These are phyloP conservation scores for Ochotona curzoniae DNA, from an alignment of 2,113 vertebrate genomes.

Conservation along the genomic window DNA sequence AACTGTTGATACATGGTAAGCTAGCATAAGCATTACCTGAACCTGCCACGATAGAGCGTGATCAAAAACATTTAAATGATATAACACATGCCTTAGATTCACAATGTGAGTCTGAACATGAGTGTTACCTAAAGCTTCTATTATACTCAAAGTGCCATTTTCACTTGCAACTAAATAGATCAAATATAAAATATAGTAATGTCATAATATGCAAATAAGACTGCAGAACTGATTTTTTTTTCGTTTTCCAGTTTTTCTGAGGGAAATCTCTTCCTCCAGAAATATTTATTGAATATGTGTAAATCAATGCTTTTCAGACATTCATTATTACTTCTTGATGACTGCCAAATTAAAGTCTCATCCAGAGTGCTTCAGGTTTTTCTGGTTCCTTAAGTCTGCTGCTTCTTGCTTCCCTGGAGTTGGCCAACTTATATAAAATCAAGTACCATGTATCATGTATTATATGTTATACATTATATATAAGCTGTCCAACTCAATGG, in stretches of 20 bases:
- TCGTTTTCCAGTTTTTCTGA: background rate
- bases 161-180: background rate
- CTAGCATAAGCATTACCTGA: background rate
- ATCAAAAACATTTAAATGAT: background rate
- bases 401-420: background rate
- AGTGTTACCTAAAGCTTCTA: background rate
- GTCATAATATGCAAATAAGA: background rate
- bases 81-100: too few relatives aligned
- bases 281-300: background rate
- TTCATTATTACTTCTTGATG: background rate
- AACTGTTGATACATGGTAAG: background rate
- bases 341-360: background rate
- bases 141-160: background rate
- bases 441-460: too few relatives aligned
- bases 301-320: background rate
- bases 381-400: background rate
- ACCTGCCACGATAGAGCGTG: background rate
- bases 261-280: background rate
- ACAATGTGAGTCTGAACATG: background rate
- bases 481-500: too few relatives aligned
- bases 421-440: background rate
- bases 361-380: background rate
- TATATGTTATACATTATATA: too few relatives aligned
- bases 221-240: background rate
- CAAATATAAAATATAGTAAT: too few relatives aligned